These are phyloP conservation scores for Heterotilapia buettikoferi DNA, from an alignment of 2,113 vertebrate genomes.

Conservation along the genomic window DNA sequence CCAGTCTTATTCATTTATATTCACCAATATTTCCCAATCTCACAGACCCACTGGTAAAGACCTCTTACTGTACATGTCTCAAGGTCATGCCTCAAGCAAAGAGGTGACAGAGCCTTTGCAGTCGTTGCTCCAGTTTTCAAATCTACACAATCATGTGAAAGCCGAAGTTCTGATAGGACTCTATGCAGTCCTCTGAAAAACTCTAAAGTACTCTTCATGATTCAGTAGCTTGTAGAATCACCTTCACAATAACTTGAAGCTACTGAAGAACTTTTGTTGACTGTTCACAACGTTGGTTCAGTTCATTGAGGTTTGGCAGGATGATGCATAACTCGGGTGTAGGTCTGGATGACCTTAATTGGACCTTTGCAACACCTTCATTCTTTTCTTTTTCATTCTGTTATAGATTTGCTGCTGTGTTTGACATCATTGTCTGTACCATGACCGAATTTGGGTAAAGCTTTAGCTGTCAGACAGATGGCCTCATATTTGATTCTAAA, in stretches of 20 bases:
- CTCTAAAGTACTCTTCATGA: not conserved
- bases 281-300: not conserved
- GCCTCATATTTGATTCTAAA: not conserved
- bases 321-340: not conserved
- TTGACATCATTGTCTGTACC: not conserved
- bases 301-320: not conserved
- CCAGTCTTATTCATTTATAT: not conserved
- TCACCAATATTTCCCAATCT: not conserved
- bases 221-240: not conserved
- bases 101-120: not conserved
- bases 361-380: not conserved
- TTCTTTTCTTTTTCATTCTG: not conserved
- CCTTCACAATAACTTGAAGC: not conserved
- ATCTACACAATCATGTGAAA: not conserved
- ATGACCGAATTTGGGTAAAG: not conserved
- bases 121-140: not conserved
- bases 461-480: not conserved
- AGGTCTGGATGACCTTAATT: not conserved
- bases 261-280: not conserved
- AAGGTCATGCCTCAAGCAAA: not conserved
- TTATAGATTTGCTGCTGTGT: not conserved
- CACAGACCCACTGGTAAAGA: not conserved
- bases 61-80: not conserved
- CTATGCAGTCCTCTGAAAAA: not conserved
- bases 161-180: rapidly evolving